Percentiles rank a stretch among this genome's conserved stretches.
Evolutionary conservation across 1,140 invertebrate genomes (phyloP).

Genomic region (Cydia strobilella): DNA sequence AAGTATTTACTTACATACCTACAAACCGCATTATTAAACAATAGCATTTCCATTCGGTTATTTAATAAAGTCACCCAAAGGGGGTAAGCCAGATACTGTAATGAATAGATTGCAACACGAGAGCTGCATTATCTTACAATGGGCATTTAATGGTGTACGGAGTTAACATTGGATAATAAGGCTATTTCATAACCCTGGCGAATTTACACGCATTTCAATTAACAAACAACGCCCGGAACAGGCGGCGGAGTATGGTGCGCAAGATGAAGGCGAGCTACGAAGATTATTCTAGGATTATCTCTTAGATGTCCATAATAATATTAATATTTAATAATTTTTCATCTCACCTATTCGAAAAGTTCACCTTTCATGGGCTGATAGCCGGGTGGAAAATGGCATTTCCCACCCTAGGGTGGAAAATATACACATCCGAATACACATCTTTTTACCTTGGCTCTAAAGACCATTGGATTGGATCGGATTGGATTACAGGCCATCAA

Average conservation of each 20-base stretch:
- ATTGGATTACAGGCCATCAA: too few relatives aligned
- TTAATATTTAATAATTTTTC: too few relatives aligned
- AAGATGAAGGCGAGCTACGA: constrained; percentile 48
- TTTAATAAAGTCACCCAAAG: constrained; percentile 7
- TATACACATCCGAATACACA: too few relatives aligned
- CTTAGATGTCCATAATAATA: too few relatives aligned
- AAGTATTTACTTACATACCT: too few relatives aligned
- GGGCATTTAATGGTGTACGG: constrained; percentile 10
- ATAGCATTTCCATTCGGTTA: background rate
- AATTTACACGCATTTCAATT: constrained; percentile 69
- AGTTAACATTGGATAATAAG: constrained; percentile 41
- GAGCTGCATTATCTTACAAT: constrained; percentile 16
- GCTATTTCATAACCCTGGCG: constrained; percentile 53
- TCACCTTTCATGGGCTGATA: too few relatives aligned
- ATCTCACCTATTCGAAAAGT: too few relatives aligned
- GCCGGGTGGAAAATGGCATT: too few relatives aligned
- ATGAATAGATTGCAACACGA: constrained; percentile 30
- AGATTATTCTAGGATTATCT: background rate
- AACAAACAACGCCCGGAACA: constrained; percentile 61
- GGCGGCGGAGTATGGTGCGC: constrained; percentile 52
- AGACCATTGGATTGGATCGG: too few relatives aligned
- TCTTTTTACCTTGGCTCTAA: too few relatives aligned
- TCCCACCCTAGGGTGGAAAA: too few relatives aligned
- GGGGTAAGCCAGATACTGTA: constrained; percentile 18
- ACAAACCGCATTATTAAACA: constrained; percentile 2